Percentiles rank a stretch among this genome's conserved stretches.
Conservation (phyloP, 2,797 vertebrate genomes). For the Astyanax mexicanus region DNA sequence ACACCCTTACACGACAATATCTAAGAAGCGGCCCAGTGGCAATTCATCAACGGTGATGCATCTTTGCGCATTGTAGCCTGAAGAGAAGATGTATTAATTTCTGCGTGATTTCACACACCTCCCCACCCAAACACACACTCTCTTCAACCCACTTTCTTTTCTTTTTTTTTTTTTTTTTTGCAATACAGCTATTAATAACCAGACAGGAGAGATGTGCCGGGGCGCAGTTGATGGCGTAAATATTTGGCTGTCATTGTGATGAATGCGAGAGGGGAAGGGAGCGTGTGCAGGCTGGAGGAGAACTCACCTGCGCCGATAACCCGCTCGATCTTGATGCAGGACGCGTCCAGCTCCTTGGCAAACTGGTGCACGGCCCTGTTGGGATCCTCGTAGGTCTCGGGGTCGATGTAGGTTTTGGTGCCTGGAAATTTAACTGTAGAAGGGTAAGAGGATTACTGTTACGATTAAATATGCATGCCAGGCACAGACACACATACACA, state of each 20-base stretch:
- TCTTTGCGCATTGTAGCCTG: constrained; percentile 55
- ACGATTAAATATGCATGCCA: constrained; percentile 88
- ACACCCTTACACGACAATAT: constrained; percentile 71
- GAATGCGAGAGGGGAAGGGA: constrained; percentile 78
- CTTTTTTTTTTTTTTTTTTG: constrained; percentile 55
- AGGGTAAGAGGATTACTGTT: constrained; percentile 97
- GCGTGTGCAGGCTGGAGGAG: constrained; percentile 72
- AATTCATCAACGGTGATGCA: constrained; percentile 70
- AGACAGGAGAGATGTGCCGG: constrained; percentile 60
- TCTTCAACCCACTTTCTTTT: constrained; percentile 30
- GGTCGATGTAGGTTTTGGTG: constrained; percentile 99
- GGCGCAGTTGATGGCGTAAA: constrained; percentile 82
- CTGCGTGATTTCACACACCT: constrained; percentile 63
- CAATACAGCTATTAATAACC: constrained; percentile 70
- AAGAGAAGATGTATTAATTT: constrained; percentile 72
- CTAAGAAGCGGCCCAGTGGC: constrained; percentile 72
- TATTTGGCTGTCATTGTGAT: constrained; percentile 91
- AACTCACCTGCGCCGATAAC: constrained; percentile 97
- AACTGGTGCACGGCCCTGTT: constrained; percentile 99
- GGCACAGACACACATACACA: constrained; percentile 70
- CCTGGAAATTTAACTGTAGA: constrained; percentile 99
- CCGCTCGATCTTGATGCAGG: constrained; percentile 99
- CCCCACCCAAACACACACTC: not conserved
- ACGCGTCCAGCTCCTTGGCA: constrained; percentile 99
- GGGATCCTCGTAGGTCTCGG: constrained; percentile 98